Evolutionary conservation across 2,113 vertebrate genomes (phyloP), one percentile per base, ranked within the genome.

Genomic region (Hemiprocne comata): DNA sequence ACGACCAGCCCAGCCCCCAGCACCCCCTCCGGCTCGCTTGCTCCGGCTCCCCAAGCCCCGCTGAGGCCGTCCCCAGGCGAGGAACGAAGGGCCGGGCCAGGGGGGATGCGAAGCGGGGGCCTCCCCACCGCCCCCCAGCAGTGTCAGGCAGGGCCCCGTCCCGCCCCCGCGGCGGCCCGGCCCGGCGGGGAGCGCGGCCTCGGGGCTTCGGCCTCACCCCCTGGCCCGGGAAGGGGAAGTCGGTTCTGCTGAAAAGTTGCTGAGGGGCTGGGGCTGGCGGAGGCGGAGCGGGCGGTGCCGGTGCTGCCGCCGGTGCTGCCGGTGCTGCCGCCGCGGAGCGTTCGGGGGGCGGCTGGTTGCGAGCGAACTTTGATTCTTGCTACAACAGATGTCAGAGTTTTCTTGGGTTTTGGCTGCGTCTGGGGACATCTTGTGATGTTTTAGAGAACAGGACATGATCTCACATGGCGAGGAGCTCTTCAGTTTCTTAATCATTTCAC

Each of bases 401-500:
- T 97, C 96, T 96, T 96, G 98, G 98, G 96, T 98, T 96, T 97
- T 96, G 98, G 98, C 96, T 97, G 97, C 97, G 98, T 98, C 98
- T 98, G 97, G 98, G 98, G 98, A 98, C 98, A 98, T 97, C 98
- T 98, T 98, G 98, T 96, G 98, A 98, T 98, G 97, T 97, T 97
- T 98, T 96, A 97, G 97, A 97, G 98, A 98, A 98, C 98, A 98
- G 98, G 98, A 98, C 99, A 99, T 99, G 98, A 98, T 99, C 98
- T 98, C 99, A 99, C 99, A 98, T 98, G 98, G 98, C 97, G 98
- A 98, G 98, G 96, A 98, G 98, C 98, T 99, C 99, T 99, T 99
- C 98, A 98, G 98, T 98, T 98, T 98, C 98, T 98, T 99, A 99
- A 99, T 99, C 99, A 99, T 99, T 99, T 99, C 99, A 99, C 99